Percentiles rank a stretch among this genome's conserved stretches.
These are phyloP conservation scores for Pseudomyrmex dendroicus DNA, from an alignment of 1,140 invertebrate genomes.

Conservation along the genomic window DNA sequence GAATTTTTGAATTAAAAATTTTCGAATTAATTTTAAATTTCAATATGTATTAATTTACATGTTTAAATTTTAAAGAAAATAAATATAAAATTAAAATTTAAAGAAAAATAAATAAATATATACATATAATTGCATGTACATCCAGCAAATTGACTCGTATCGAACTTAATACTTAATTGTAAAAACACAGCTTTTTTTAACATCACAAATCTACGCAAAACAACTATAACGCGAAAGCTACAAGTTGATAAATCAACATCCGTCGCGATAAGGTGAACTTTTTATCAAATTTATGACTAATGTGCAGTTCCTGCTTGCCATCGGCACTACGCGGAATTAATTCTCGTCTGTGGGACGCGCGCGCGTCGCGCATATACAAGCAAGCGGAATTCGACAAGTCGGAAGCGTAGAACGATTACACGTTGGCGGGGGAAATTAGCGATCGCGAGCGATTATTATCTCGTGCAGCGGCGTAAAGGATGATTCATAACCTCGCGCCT, in stretches of 20 bases:
- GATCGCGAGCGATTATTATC: conserved; percentile 81
- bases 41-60: too few species aligned
- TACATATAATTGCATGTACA: too few species aligned
- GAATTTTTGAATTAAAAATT: too few species aligned
- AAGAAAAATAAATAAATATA: too few species aligned
- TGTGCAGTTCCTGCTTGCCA: not conserved
- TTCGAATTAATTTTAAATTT: too few species aligned
- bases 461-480: conserved; percentile 68
- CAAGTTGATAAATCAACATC: not conserved
- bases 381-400: conserved; percentile 60
- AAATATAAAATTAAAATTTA: too few species aligned
- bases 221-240: too few species aligned
- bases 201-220: not conserved
- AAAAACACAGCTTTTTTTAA: not conserved
- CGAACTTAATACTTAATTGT: too few species aligned
- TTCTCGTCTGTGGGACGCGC: conserved; percentile 44
- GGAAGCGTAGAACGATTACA: conserved; percentile 66
- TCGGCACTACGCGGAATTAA: not conserved
- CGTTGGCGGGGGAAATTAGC: conserved; percentile 77
- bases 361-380: not conserved
- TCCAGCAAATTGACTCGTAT: too few species aligned
- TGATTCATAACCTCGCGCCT: conserved; percentile 82
- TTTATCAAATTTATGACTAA: not conserved
- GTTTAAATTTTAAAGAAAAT: too few species aligned
- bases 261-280: not conserved